Base-by-base conservation (phyloP, 2,113 vertebrate species). In the Neogobius melanostomus region DNA sequence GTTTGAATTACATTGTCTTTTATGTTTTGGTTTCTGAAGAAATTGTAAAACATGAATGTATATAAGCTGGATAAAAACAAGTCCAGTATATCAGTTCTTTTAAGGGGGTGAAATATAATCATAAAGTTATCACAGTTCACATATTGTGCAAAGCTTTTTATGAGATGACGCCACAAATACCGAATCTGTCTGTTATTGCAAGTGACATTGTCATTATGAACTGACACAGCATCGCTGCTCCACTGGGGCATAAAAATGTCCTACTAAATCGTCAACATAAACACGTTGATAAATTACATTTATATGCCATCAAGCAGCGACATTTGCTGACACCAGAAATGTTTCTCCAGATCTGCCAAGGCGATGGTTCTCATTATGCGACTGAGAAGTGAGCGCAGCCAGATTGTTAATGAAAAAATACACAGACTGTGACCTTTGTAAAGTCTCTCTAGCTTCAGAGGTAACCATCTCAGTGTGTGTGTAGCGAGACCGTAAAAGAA, bases 261-360 rank as follows among this genome's bases (percentile, higher is more conserved):
- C 82, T 83, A 83, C 91, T 91, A 89, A 91, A 91, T 68, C 82
- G 69, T 88, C 82, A 91, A 87, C 90, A 89, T 90, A 91, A 92
- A 92, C 90, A 91, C 71, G 71, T 78, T 89, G 88, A 91, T 91
- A 87, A 91, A 92, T 91, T 89, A 89, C 84, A 90, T 91, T 92
- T 90, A 91, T 90, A 88, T 85, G 83, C 85, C 85, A 92, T 89
- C 80, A 88, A 89, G 86, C 88, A 80, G 80, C 81, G 72, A 90
- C 86, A 80, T 91, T 90, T 88, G 91, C 91, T 92, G 92, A 91
- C 90, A 89, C 82, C 79, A 83, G 77, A 89, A 92, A 86, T 91
- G 88, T 89, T 91, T 90, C 84, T 81, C 77, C 59, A 82, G 89
- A 89, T 89, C 84, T 88, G 84, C 85, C 74, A 74, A 86, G 82